phyloP scores from a whole-genome alignment of 2,888 invertebrate species.

The Drosophila anceps region DNA sequence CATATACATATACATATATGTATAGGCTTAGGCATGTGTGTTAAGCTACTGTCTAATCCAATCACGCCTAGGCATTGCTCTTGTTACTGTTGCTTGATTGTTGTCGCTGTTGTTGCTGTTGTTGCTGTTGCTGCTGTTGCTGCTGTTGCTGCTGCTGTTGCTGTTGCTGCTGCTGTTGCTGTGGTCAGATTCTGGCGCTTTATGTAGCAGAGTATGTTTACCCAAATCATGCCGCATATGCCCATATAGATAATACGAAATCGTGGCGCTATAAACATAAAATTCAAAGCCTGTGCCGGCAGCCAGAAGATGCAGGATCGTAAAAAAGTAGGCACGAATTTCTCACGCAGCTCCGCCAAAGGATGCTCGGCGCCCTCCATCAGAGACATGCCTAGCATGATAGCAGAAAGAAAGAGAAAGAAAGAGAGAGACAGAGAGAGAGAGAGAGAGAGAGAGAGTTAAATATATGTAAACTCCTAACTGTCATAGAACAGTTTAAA shows the following conservation, averaged over 20 bases:
- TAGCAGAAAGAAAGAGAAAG: not conserved
- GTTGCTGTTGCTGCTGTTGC: slow-evolving; percentile 6
- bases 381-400: slow-evolving; percentile 88
- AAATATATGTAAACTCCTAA: not conserved
- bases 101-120: slow-evolving; percentile 1
- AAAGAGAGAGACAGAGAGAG: no score
- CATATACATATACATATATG: not conserved
- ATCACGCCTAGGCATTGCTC: slow-evolving; percentile 39
- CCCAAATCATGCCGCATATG: slow-evolving; percentile 92
- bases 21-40: slow-evolving; percentile 24
- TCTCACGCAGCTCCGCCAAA: slow-evolving; percentile 89
- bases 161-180: not conserved
- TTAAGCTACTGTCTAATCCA: slow-evolving; percentile 50
- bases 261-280: slow-evolving; percentile 89
- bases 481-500: not conserved
- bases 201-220: slow-evolving; percentile 93
- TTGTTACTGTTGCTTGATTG: slow-evolving; percentile 16
- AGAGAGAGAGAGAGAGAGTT: not conserved
- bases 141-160: slow-evolving; percentile 13
- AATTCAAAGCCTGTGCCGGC: slow-evolving; percentile 92
- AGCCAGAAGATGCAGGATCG: slow-evolving; percentile 94
- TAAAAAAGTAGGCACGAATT: slow-evolving; percentile 90
- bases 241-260: slow-evolving; percentile 93
- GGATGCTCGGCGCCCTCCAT: slow-evolving; percentile 90
- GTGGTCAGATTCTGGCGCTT: slow-evolving; percentile 87